Conservation (phyloP, 2,888 invertebrate genomes). For the Melanophora roralis region DNA sequence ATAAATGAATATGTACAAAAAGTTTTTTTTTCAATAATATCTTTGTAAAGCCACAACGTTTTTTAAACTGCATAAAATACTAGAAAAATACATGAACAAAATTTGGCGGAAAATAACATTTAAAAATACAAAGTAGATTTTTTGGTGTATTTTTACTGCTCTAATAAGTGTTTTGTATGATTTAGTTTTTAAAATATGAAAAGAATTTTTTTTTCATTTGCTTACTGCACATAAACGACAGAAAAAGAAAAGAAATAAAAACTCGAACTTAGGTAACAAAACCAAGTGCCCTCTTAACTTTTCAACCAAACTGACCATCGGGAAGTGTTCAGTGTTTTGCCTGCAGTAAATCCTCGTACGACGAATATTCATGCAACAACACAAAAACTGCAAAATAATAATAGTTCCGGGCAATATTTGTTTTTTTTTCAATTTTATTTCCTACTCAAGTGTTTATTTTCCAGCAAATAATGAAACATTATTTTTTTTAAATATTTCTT, state of each 20-base stretch:
- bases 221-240: not conserved
- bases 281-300: constrained; percentile 60
- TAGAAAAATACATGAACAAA: not conserved
- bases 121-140: not conserved
- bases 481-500: constrained; percentile 55
- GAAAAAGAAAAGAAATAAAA: not conserved
- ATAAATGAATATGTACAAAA: constrained; percentile 8
- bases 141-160: constrained; percentile 27
- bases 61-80: constrained; percentile 9
- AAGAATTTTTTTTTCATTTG: constrained; percentile 45
- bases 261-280: constrained; percentile 50
- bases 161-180: constrained; percentile 50
- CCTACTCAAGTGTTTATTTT: constrained; percentile 36
- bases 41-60: constrained; percentile 41
- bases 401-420: constrained; percentile 21
- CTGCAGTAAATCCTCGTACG: too few relatives aligned
- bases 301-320: constrained; percentile 56
- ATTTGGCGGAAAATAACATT: constrained; percentile 16
- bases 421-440: not conserved
- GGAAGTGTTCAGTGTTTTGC: constrained; percentile 55
- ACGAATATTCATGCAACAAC: too few relatives aligned
- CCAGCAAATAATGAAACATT: constrained; percentile 44
- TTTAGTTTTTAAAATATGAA: constrained; percentile 59
- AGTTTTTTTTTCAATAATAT: constrained; percentile 16
- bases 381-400: not conserved